A percentile compares a stretch with the other conserved stretches of the same genome.
phyloP scores from a whole-genome alignment of 2,888 invertebrate species.

The Mactromeris polynyma region DNA sequence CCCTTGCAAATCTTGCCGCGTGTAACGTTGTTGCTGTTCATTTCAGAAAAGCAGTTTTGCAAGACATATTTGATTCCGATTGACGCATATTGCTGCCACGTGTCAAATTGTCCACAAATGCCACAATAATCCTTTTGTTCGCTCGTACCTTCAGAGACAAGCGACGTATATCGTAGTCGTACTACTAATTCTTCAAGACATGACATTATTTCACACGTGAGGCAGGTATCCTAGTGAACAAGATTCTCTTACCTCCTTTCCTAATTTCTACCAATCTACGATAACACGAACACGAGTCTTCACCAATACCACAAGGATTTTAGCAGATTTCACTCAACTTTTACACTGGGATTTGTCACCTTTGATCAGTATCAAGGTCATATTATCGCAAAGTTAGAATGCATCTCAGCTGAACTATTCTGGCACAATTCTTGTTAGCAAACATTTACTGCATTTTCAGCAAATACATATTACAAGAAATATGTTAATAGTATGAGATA shows the following conservation, averaged over 20 bases:
- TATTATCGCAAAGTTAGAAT: not conserved
- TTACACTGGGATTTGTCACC: not conserved
- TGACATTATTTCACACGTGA: not conserved
- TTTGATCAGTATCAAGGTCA: not conserved
- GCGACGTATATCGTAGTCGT: not conserved
- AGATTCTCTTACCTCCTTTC: not conserved
- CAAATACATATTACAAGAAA: not conserved
- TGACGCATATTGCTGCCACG: not conserved
- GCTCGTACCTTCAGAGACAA: not conserved
- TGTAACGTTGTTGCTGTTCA: too few species aligned
- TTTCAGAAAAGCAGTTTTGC: not conserved
- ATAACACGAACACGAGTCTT: not conserved
- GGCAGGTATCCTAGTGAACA: not conserved
- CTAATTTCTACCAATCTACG: not conserved
- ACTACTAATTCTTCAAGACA: not conserved
- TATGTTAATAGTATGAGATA: too few species aligned
- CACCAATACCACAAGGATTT: not conserved
- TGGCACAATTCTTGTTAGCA: not conserved
- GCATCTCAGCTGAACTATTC: not conserved
- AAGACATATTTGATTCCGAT: not conserved
- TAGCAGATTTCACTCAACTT: not conserved
- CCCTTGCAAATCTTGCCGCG: too few species aligned
- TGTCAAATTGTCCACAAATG: slow-evolving; percentile 8
- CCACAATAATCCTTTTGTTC: not conserved
- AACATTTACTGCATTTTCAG: not conserved